phyloP scores from a whole-genome alignment of 2,888 invertebrate species.

The Xestia ashworthii region DNA sequence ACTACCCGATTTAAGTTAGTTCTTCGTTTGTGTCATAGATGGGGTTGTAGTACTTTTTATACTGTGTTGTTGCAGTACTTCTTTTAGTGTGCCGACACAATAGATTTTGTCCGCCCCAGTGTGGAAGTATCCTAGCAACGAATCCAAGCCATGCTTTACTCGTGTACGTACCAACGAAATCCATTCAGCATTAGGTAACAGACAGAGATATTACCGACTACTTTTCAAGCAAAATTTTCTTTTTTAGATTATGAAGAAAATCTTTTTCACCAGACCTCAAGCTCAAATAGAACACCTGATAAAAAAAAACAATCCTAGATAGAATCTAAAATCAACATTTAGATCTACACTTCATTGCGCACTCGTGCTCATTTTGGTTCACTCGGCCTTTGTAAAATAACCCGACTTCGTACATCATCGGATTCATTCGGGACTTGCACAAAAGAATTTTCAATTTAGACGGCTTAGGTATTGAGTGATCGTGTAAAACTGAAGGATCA shows the following conservation, averaged over 20 bases:
- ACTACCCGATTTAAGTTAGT: no score
- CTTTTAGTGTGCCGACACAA: no score
- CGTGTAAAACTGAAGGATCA: not conserved
- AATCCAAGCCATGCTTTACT: not conserved
- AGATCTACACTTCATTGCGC: conserved; percentile 30
- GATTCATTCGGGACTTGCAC: conserved; percentile 46
- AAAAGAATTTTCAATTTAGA: conserved; percentile 54
- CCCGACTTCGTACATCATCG: conserved; percentile 33
- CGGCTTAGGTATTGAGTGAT: not conserved
- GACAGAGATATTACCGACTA: not conserved
- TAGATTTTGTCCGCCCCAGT: not conserved
- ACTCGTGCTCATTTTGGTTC: conserved; percentile 22
- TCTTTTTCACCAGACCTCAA: not conserved
- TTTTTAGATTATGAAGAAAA: not conserved
- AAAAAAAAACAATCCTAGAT: not conserved
- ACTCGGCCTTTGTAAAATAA: conserved; percentile 48
- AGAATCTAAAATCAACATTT: conserved; percentile 29
- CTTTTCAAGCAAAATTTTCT: not conserved
- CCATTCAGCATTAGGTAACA: not conserved
- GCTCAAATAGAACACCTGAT: not conserved
- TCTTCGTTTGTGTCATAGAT: no score
- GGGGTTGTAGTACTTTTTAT: no score
- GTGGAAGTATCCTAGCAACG: not conserved
- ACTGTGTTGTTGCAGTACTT: no score
- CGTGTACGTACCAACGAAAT: not conserved